phyloP scores from a whole-genome alignment of 2,113 vertebrate genomes.

The Lontra canadensis region DNA sequence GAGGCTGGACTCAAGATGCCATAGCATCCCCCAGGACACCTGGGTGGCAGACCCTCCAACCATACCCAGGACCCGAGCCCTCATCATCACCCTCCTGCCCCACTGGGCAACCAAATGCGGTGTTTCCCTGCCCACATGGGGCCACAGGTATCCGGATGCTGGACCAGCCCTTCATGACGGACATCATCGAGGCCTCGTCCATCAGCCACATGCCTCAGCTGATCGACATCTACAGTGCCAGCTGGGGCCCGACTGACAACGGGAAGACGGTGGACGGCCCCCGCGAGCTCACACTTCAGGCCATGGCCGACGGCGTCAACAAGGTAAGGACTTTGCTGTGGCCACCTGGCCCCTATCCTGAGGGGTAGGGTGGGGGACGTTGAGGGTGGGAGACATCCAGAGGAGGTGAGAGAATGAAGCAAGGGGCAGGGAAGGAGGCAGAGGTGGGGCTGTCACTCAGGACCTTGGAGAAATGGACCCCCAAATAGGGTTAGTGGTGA shows the following conservation, averaged over 20 bases:
- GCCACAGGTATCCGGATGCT: conserved; percentile 96
- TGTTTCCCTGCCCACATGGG: background rate
- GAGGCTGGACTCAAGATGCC: background rate
- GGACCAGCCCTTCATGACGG: conserved; percentile 99
- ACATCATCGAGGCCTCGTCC: conserved; percentile 98
- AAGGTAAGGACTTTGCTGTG: conserved; percentile 86
- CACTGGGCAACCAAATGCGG: background rate
- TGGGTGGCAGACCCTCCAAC: background rate
- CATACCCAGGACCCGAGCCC: background rate
- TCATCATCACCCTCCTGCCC: background rate
- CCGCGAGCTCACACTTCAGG: conserved; percentile 97
- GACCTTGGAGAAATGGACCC: background rate
- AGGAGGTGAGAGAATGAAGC: too few species aligned
- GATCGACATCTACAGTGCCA: conserved; percentile 99
- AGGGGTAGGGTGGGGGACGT: fast-evolving
- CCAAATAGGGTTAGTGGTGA: fast-evolving
- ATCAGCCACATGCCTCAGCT: conserved; percentile 99
- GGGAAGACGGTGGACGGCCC: conserved; percentile 99
- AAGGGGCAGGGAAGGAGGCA: background rate
- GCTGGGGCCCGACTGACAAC: conserved; percentile 99
- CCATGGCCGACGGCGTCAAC: conserved; percentile 98
- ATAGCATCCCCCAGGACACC: background rate
- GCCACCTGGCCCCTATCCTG: fast-evolving
- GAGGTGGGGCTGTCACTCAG: background rate
- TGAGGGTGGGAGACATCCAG: background rate